Evolutionary conservation across 2,888 invertebrate species (phyloP), one percentile per base, ranked within the genome.

Genomic region (Criorhina ranunculi): DNA sequence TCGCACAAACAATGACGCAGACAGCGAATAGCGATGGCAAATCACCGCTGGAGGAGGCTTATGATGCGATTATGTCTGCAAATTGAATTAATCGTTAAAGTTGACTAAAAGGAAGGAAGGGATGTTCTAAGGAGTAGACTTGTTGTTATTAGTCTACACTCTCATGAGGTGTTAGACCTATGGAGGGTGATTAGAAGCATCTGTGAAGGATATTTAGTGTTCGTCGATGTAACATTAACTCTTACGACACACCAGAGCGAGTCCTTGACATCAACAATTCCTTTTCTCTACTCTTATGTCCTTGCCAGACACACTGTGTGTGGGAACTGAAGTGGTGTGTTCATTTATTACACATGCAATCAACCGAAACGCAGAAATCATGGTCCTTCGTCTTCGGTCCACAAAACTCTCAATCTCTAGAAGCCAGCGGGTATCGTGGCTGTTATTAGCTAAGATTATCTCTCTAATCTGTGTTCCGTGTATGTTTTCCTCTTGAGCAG

Each of bases 401-500:
- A 37, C 15, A n/a, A 15, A 49, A 49, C 12, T 49, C 33, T 46
- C 12, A 11, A 5, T 57, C 44, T 24, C 1, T 11, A 53, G 11
- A 19, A 55, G 44, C 33, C 44, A 33, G 17, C 33, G 33, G 31
- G 17, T 53, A 53, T 15, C 33, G 33, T 19, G 42, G 15, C 69
- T 35, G 55, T 57, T 57, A 69, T 69, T 69, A 69, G 33, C n/a
- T 4, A 33, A 17, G 17, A 67, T 42, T 31, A 67, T 42, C 29
- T 53, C 15, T 31, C 15, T 67, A 53, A 67, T 67, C 67, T 53
- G 31, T 35, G 49, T 2, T 64, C 12, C 37, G 49, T 64, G 64
- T 37, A n/a, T 37, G 1, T 8, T 49, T 15, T 37, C 12, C 12
- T 66, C 37, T 66, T 37, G 24, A 40, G 37, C 64, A 29, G 33